These are phyloP conservation scores for Labeo catla DNA, from an alignment of 2,113 vertebrate species.

Conservation along the genomic window DNA sequence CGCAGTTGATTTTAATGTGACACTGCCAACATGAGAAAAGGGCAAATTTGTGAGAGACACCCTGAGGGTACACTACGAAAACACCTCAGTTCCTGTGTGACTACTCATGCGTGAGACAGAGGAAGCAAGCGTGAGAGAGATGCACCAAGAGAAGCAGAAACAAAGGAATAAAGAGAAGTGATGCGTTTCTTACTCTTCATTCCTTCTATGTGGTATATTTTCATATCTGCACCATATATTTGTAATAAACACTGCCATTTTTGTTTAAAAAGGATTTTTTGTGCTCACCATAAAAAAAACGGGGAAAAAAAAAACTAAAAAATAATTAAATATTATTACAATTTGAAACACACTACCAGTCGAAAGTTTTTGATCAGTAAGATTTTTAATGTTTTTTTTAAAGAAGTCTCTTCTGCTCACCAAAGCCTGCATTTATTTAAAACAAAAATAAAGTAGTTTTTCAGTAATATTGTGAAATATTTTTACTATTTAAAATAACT, in stretches of 20 bases:
- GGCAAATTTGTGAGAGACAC: constrained; percentile 33
- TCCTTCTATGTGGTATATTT: background rate
- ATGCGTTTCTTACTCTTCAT: background rate
- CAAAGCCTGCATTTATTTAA: background rate
- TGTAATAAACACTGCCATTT: background rate
- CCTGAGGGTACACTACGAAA: constrained; percentile 24
- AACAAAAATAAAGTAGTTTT: too few species aligned
- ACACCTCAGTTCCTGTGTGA: constrained; percentile 4
- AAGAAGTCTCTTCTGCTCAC: too few species aligned
- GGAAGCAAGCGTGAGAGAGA: constrained; percentile 9
- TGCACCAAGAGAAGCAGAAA: background rate
- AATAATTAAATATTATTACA: background rate
- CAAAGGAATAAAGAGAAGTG: background rate
- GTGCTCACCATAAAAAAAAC: background rate
- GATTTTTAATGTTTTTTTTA: too few species aligned
- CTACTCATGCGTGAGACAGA: constrained; percentile 10
- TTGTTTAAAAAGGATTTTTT: background rate
- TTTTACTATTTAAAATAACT: too few species aligned
- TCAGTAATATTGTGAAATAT: too few species aligned
- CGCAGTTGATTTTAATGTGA: constrained; percentile 96
- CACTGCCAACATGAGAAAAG: constrained; percentile 79
- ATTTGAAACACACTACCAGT: background rate
- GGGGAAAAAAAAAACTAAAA: background rate
- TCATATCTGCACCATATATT: background rate
- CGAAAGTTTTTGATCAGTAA: too few species aligned